These are phyloP conservation scores for Volucella inflata DNA, from an alignment of 2,888 invertebrate species.

Conservation along the genomic window DNA sequence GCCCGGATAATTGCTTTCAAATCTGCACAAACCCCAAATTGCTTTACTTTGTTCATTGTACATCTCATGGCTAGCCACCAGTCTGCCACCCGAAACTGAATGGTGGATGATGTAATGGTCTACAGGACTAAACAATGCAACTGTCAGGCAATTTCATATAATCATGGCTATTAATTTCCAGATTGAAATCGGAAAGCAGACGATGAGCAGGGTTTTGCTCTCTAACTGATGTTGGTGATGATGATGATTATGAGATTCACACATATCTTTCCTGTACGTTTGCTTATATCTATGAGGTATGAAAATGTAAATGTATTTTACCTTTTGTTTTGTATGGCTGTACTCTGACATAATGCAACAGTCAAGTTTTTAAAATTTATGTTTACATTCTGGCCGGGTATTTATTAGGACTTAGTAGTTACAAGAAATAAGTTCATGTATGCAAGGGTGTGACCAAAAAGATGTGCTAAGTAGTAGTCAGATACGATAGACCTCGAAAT, in stretches of 20 bases:
- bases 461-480: slow-evolving; percentile 29
- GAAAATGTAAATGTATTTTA: slow-evolving; percentile 2
- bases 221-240: slow-evolving; percentile 39
- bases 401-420: slow-evolving; percentile 11
- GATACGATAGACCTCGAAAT: not conserved
- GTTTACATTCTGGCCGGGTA: slow-evolving; percentile 39
- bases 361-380: slow-evolving; percentile 17
- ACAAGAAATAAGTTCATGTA: not conserved
- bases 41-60: slow-evolving; percentile 57
- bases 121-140: slow-evolving; percentile 55
- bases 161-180: slow-evolving; percentile 68
- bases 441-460: slow-evolving; percentile 30
- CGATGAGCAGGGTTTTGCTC: not conserved
- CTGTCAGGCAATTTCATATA: slow-evolving; percentile 67
- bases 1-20: slow-evolving; percentile 69
- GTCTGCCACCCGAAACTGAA: slow-evolving; percentile 18
- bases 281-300: slow-evolving; percentile 7
- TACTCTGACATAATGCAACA: not conserved
- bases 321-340: not conserved
- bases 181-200: slow-evolving; percentile 34
- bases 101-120: slow-evolving; percentile 28
- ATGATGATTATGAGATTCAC: slow-evolving; percentile 60
- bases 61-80: slow-evolving; percentile 6
- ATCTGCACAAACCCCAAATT: slow-evolving; percentile 67
- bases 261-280: slow-evolving; percentile 2